phyloP scores from a whole-genome alignment of 92 coral and sea anemone species.

The Epizoanthus rinbou region DNA sequence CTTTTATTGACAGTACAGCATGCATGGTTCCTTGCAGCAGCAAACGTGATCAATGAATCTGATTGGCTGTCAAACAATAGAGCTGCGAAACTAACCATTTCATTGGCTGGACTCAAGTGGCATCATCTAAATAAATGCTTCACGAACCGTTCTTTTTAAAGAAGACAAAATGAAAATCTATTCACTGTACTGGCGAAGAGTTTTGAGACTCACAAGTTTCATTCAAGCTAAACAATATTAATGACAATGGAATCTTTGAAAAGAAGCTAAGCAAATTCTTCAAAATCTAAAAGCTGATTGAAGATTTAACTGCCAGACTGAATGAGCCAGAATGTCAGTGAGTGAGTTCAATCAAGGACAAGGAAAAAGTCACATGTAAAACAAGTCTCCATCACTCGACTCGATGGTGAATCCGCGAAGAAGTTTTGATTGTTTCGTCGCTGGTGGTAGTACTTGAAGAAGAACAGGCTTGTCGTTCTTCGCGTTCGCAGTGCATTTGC shows the following conservation, averaged over 20 bases:
- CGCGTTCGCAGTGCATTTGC: too few species aligned
- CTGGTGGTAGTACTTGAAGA: too few species aligned
- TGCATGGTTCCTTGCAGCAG: conserved; percentile 10
- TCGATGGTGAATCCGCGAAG: not conserved
- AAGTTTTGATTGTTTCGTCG: not conserved
- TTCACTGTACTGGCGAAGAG: conserved; percentile 19
- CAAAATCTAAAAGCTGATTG: not conserved
- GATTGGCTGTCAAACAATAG: conserved; percentile 23
- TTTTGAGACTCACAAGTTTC: conserved; percentile 18
- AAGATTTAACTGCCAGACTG: conserved; percentile 23
- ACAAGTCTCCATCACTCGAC: not conserved
- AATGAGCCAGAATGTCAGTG: conserved; percentile 16
- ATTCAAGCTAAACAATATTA: conserved; percentile 20
- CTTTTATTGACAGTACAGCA: conserved; percentile 17
- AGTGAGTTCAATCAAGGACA: conserved; percentile 23
- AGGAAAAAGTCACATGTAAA: conserved; percentile 15
- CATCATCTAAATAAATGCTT: conserved; percentile 4
- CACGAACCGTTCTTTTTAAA: not conserved
- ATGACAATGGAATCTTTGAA: conserved; percentile 11
- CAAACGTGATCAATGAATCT: conserved; percentile 17
- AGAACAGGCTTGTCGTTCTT: too few species aligned
- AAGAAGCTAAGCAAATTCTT: conserved; percentile 5
- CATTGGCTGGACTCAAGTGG: conserved; percentile 21
- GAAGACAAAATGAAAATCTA: not conserved
- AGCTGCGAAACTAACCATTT: conserved; percentile 18